Percentiles rank a stretch among this genome's conserved stretches.
Conservation (phyloP, 2,113 vertebrate genomes). For the Zosterops pallidus region DNA sequence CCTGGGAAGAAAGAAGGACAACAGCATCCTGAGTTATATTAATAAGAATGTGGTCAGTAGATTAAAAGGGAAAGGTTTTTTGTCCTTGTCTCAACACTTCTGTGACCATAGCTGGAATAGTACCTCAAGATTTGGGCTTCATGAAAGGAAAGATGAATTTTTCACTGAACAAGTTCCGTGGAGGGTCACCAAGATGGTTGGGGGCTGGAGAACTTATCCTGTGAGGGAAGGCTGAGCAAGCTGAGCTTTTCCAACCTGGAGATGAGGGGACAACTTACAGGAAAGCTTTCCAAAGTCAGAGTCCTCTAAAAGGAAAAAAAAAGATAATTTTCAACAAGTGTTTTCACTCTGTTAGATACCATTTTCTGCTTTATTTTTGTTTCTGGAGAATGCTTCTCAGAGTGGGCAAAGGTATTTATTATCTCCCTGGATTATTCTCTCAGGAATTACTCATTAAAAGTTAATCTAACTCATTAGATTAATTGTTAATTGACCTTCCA, state of each 20-base stretch:
- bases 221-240: not conserved
- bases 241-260: not conserved
- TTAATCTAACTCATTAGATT: not conserved
- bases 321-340: accelerated
- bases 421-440: not conserved
- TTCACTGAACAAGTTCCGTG: not conserved
- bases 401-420: not conserved
- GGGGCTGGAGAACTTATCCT: not conserved
- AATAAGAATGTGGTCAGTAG: not conserved
- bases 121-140: not conserved
- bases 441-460: not conserved
- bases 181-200: not conserved
- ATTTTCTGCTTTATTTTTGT: not conserved
- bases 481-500: not conserved
- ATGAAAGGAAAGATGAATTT: not conserved
- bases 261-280: not conserved
- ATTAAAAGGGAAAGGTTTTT: not conserved
- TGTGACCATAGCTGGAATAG: not conserved
- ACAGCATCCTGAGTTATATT: not conserved
- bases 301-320: not conserved
- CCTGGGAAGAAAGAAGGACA: not conserved
- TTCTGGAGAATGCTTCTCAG: not conserved
- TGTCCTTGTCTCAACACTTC: not conserved
- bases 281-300: not conserved
- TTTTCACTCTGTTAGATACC: not conserved